Evolutionary conservation across 37 sponge, comb jelly and placozoan genomes (phyloP).

Genomic region (Crambe crambe): DNA sequence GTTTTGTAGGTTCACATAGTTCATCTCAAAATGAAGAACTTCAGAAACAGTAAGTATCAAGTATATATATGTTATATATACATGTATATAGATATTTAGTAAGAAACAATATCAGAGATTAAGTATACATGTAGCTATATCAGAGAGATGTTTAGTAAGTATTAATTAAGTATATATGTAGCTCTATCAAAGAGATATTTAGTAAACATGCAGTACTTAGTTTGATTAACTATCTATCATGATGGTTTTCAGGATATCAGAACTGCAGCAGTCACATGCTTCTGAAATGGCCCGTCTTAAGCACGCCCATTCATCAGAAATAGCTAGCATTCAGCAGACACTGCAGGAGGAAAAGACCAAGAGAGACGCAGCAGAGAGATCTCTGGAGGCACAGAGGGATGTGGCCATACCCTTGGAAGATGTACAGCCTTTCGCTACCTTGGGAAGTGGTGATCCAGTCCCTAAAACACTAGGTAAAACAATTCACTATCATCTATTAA

Average conservation of each 20-base stretch:
- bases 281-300: slow-evolving; percentile 1
- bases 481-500: no score
- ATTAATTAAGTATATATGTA: no score
- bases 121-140: no score
- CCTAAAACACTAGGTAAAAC: no score
- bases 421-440: not conserved
- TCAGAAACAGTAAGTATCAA: slow-evolving; percentile 19
- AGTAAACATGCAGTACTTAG: not conserved
- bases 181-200: no score
- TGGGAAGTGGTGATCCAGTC: no score
- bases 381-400: slow-evolving; percentile 30
- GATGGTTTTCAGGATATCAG: slow-evolving; percentile 27
- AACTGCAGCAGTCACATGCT: slow-evolving; percentile 14
- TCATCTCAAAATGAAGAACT: slow-evolving; percentile 7
- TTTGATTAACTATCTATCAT: not conserved
- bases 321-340: slow-evolving; percentile 8
- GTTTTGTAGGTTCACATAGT: not conserved
- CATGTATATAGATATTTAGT: no score
- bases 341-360: slow-evolving; percentile 36
- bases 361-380: slow-evolving; percentile 19
- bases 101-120: no score
- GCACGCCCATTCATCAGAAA: slow-evolving; percentile 2
- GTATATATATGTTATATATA: no score
- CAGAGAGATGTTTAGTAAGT: no score
- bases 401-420: slow-evolving; percentile 47